phyloP scores from a whole-genome alignment of 1,140 invertebrate genomes.

The Tetramorium alpestre region DNA sequence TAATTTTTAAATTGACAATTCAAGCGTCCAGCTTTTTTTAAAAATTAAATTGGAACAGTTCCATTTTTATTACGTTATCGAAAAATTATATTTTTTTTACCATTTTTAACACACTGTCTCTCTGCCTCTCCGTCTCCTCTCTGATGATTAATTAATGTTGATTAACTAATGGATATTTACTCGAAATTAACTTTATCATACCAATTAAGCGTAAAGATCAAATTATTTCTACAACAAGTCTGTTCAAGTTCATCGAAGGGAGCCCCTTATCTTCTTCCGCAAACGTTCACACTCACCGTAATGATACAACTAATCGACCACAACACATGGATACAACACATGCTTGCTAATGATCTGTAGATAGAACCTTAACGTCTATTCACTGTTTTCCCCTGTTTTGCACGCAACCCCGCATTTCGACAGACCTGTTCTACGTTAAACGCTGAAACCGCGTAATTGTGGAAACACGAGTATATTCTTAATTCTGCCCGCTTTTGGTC shows the following conservation, averaged over 20 bases:
- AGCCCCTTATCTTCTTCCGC: constrained; percentile 17
- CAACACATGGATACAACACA: neutral
- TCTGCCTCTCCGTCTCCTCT: neutral
- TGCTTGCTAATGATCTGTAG: neutral
- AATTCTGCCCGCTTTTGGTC: constrained; percentile 35
- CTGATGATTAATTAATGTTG: constrained; percentile 18
- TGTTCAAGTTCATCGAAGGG: constrained; percentile 15
- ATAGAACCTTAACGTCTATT: neutral
- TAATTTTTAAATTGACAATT: neutral
- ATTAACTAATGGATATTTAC: neutral
- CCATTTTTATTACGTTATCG: neutral
- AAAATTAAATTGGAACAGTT: neutral
- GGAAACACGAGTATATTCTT: constrained; percentile 21
- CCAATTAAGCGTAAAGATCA: constrained; percentile 37
- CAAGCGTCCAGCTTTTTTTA: too few relatives aligned
- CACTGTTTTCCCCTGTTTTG: neutral
- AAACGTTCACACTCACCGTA: neutral
- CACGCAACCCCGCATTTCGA: neutral
- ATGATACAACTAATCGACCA: constrained; percentile 27
- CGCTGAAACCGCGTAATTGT: neutral
- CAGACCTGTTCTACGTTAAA: neutral
- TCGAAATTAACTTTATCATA: constrained; percentile 15
- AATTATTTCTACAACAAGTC: neutral
- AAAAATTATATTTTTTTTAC: neutral
- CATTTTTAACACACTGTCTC: neutral